Evolutionary conservation across 2,797 vertebrate genomes (phyloP), one percentile per base, ranked within the genome.

Genomic region (Siniperca undulata): DNA sequence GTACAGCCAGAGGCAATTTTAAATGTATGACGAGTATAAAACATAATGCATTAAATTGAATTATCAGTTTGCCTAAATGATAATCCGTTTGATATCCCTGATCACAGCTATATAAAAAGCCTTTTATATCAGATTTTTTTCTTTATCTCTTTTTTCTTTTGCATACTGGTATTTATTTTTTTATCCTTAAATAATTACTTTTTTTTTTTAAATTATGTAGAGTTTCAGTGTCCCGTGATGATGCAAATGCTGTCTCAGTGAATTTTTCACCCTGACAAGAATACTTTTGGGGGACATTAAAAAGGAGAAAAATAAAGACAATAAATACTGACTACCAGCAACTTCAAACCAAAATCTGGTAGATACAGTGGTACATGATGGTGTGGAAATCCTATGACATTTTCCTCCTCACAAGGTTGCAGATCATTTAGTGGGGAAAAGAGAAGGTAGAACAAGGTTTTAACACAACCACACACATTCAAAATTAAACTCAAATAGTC

Each of bases 321-420:
- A 50, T 50, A 34, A 62, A 44, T 16, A 59, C 0, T 13, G 14
- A 55, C 19, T 27, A 9, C 24, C 0, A 1, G 19, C 4, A 27
- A 52, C 13, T 30, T 62, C 9, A 50, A 36, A 60, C 12, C n/a
- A 48, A 38, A 64, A 17, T 52, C 62, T 27, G 1, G 2, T 2
- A 19, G 9, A 62, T 0, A 44, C 8, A 78, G 4, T 8, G 7
- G 30, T 20, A 38, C 2, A 22, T 56, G 59, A 70, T 36, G 3
- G 8, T 65, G 52, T 48, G 6, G 52, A 61, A 24, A 64, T 52
- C 40, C 50, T 53, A 4, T 53, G 22, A 59, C 36, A 62, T 61
- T 84, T 77, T 38, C 11, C 22, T 6, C 30, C 34, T 67, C 36
- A 70, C 80, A 91, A 93, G 91, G 91, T 91, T 89, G 89, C 60